A percentile compares a stretch with the other conserved stretches of the same genome.
Evolutionary conservation across 1,140 invertebrate genomes (phyloP).

Genomic region (Mycetomoellerius zeteki): DNA sequence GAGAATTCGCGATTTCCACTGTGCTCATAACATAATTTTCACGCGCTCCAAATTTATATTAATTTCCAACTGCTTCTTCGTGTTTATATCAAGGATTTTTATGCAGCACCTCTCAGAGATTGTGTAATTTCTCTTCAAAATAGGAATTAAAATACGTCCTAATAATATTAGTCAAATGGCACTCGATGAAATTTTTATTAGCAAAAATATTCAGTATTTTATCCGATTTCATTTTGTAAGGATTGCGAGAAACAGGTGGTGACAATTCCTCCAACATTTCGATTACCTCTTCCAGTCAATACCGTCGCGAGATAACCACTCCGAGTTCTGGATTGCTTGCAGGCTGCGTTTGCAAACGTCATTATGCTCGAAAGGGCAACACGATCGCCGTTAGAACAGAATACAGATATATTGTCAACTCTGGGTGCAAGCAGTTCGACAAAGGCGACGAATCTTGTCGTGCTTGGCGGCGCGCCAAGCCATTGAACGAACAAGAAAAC

Average conservation of each 20-base stretch:
- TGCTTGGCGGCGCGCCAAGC: constrained; percentile 27
- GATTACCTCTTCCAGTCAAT: neutral
- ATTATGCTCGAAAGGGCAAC: constrained; percentile 46
- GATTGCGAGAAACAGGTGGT: neutral
- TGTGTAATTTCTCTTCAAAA: neutral
- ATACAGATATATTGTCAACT: constrained; percentile 12
- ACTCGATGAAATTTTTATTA: neutral
- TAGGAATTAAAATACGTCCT: neutral
- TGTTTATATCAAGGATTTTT: neutral
- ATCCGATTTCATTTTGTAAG: neutral
- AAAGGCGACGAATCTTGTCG: constrained; percentile 10
- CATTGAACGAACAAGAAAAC: constrained; percentile 27
- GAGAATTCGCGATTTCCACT: neutral
- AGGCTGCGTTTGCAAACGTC: constrained; percentile 46
- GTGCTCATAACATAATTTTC: neutral
- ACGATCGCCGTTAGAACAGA: constrained; percentile 16
- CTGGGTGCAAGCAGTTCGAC: neutral
- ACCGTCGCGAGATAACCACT: neutral
- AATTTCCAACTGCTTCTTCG: neutral
- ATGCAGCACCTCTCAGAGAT: neutral
- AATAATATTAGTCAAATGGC: neutral
- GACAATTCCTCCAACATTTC: constrained; percentile 18
- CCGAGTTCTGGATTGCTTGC: neutral
- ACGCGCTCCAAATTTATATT: constrained; percentile 2
- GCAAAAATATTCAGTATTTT: neutral